phyloP scores from a whole-genome alignment of 1,140 invertebrate species.

The Drosophila prosaltans region DNA sequence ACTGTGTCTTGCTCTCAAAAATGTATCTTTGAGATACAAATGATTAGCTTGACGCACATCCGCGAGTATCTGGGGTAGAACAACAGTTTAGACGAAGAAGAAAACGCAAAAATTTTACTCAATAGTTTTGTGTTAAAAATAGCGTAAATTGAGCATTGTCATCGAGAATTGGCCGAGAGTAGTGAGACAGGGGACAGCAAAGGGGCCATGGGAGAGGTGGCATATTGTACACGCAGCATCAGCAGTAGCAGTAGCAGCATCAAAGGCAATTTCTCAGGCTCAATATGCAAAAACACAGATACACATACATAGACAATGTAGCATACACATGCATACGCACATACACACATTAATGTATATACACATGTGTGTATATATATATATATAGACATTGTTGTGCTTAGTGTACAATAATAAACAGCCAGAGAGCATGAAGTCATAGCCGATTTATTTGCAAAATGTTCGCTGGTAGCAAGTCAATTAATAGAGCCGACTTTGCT shows the following conservation, averaged over 20 bases:
- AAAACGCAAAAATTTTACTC: constrained; percentile 43
- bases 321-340: constrained; percentile 24
- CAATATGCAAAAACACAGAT: constrained; percentile 50
- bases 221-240: constrained; percentile 27
- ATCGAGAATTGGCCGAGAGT: constrained; percentile 24
- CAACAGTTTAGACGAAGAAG: constrained; percentile 45
- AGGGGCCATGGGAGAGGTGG: constrained; percentile 12
- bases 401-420: constrained; percentile 68
- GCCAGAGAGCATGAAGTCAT: constrained; percentile 67
- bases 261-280: constrained; percentile 69
- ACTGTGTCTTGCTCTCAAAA: background rate
- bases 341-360: constrained; percentile 8
- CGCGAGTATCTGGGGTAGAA: constrained; percentile 66
- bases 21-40: constrained; percentile 27
- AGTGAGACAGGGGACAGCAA: background rate
- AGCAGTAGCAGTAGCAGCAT: constrained; percentile 57
- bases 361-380: constrained; percentile 19
- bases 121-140: constrained; percentile 77
- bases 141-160: constrained; percentile 70
- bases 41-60: constrained; percentile 68
- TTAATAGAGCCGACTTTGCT: background rate
- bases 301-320: constrained; percentile 13
- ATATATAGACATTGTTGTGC: constrained; percentile 56
- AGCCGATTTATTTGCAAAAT: constrained; percentile 60
- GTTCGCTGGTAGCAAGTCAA: background rate